A percentile compares a stretch with the other conserved stretches of the same genome.
Conservation (phyloP, 2,888 invertebrate genomes). For the Eupithecia exiguata region DNA sequence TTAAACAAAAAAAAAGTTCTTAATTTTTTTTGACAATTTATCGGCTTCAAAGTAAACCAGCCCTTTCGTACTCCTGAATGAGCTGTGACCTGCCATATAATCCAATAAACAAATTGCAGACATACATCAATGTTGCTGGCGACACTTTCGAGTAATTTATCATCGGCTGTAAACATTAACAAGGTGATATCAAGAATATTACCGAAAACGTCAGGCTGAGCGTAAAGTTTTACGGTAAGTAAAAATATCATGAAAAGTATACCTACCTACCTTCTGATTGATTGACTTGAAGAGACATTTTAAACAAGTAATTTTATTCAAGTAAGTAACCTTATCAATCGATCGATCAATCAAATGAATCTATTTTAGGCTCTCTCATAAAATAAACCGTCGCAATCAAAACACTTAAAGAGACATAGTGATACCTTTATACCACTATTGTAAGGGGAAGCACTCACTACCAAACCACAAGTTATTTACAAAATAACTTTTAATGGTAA, state of each 20-base stretch:
- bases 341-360: too few species aligned
- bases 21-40: too few species aligned
- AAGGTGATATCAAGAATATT: background rate
- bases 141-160: constrained; percentile 11
- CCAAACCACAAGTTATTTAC: too few species aligned
- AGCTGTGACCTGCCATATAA: background rate
- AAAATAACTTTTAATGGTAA: too few species aligned
- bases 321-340: too few species aligned
- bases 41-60: background rate
- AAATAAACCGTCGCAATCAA: background rate
- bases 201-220: background rate
- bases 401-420: too few species aligned
- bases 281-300: background rate
- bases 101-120: background rate
- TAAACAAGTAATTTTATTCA: background rate
- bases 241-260: background rate
- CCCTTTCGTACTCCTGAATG: background rate
- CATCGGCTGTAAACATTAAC: background rate
- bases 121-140: constrained; percentile 4
- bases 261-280: background rate
- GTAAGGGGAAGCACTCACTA: too few species aligned
- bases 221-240: background rate
- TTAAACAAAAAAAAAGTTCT: too few species aligned
- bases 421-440: too few species aligned
- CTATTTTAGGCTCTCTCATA: too few species aligned